Percentiles rank a stretch among this genome's conserved stretches.
Evolutionary conservation across 2,888 invertebrate genomes (phyloP).

Genomic region (Eucera pruinosa): DNA sequence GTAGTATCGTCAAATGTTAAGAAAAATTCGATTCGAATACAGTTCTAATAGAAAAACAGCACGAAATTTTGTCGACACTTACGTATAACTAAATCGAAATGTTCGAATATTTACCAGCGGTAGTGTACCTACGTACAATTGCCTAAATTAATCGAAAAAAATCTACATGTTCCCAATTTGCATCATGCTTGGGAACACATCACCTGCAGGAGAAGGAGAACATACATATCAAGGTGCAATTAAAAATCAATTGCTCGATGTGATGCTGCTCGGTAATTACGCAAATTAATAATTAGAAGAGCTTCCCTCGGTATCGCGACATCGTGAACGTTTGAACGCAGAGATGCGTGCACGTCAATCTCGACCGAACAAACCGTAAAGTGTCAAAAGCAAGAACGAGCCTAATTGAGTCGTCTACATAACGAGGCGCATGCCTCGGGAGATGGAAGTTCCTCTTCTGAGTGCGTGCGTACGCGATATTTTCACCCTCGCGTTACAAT

Average conservation of each 20-base stretch:
- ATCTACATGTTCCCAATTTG: background rate
- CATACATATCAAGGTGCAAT: background rate
- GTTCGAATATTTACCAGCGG: too few species aligned
- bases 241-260: slow-evolving; percentile 23
- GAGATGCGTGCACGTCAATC: slow-evolving; percentile 10
- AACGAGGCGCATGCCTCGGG: slow-evolving; percentile 17
- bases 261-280: slow-evolving; percentile 12
- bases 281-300: slow-evolving; percentile 23
- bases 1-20: too few species aligned
- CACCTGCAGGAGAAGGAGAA: background rate
- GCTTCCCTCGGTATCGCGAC: background rate
- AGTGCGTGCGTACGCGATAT: slow-evolving; percentile 33
- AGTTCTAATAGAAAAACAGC: too few species aligned
- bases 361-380: slow-evolving; percentile 34
- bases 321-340: background rate
- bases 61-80: too few species aligned
- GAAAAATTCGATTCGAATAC: too few species aligned
- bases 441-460: slow-evolving; percentile 28
- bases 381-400: slow-evolving; percentile 61
- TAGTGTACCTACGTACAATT: too few species aligned
- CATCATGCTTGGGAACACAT: background rate
- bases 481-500: slow-evolving; percentile 1
- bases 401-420: slow-evolving; percentile 60
- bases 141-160: too few species aligned
- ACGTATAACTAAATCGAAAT: too few species aligned